These are phyloP conservation scores for Anguilla obscura DNA, from an alignment of 2,797 vertebrate species.

Conservation along the genomic window DNA sequence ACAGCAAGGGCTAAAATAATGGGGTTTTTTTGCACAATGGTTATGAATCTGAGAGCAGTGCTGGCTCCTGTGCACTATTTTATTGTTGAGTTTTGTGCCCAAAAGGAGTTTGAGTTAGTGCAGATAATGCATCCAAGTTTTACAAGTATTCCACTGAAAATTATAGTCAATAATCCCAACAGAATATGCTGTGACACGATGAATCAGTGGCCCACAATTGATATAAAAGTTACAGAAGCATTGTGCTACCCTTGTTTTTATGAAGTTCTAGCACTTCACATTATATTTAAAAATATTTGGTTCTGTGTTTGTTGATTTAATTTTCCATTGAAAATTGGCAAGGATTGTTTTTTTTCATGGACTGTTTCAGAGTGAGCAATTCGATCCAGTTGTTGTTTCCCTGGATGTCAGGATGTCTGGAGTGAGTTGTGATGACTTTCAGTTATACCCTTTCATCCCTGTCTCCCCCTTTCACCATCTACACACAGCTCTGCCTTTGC, in stretches of 20 bases:
- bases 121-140: not conserved
- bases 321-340: conserved; percentile 48
- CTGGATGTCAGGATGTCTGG: conserved; percentile 55
- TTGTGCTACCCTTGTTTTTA: not conserved
- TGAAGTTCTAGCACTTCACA: conserved; percentile 8
- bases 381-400: conserved; percentile 36
- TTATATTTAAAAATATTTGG: conserved; percentile 12
- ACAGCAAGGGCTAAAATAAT: not conserved
- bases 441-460: conserved; percentile 36
- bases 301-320: conserved; percentile 40
- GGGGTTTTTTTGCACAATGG: not conserved
- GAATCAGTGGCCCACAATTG: not conserved
- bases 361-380: conserved; percentile 39
- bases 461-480: conserved; percentile 23
- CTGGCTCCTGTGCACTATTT: not conserved
- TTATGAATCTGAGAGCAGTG: not conserved
- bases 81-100: not conserved
- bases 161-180: not conserved
- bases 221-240: not conserved
- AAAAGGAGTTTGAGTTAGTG: not conserved
- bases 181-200: not conserved
- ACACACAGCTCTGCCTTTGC: not conserved
- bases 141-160: not conserved
- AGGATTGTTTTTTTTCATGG: conserved; percentile 22
- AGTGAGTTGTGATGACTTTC: conserved; percentile 51